A percentile compares a stretch with the other conserved stretches of the same genome.
Evolutionary conservation across 2,113 vertebrate genomes (phyloP).

Genomic region (Bungarus multicinctus): DNA sequence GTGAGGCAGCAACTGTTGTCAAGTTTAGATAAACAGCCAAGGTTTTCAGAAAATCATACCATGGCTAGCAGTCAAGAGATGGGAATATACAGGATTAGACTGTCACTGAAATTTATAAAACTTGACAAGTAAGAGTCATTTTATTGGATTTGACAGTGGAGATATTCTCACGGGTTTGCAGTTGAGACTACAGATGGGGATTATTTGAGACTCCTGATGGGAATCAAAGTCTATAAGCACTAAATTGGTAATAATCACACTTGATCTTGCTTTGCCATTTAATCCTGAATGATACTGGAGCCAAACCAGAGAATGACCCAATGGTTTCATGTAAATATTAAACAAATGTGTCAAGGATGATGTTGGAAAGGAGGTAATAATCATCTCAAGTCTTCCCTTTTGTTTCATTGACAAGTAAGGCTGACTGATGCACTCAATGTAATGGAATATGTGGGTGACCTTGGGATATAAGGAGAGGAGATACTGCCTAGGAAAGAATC

Average conservation of each 20-base stretch:
- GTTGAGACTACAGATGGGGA: background rate
- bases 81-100: background rate
- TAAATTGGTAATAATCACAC: background rate
- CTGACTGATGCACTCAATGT: background rate
- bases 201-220: background rate
- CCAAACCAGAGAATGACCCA: background rate
- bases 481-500: background rate
- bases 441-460: background rate
- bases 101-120: background rate
- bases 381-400: background rate
- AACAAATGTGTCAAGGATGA: background rate
- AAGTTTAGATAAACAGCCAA: background rate
- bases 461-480: background rate
- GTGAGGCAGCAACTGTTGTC: background rate
- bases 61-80: background rate
- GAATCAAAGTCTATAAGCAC: background rate
- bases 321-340: background rate
- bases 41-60: background rate
- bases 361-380: background rate
- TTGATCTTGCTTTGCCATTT: background rate
- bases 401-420: background rate
- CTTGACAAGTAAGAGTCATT: background rate
- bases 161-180: background rate
- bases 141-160: background rate
- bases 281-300: background rate